phyloP scores from a whole-genome alignment of 2,888 invertebrate species.

The Scaptomyza polygonia region DNA sequence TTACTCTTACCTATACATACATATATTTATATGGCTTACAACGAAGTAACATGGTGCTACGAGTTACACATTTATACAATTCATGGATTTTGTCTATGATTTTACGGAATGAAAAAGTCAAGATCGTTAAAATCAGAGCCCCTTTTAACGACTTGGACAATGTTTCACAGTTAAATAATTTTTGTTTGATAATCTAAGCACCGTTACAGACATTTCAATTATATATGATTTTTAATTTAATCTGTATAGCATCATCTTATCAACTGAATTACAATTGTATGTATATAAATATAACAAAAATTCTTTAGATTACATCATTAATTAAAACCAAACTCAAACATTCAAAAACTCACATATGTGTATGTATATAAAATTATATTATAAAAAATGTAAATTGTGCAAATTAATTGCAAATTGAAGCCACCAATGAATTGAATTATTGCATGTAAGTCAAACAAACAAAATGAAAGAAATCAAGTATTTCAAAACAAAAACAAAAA shows the following conservation, averaged over 20 bases:
- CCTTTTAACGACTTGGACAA: constrained; percentile 81
- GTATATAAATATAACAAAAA: constrained; percentile 42
- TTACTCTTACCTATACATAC: constrained; percentile 16
- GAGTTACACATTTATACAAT: constrained; percentile 63
- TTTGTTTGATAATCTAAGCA: constrained; percentile 37
- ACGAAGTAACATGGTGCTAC: constrained; percentile 80
- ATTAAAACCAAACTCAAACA: constrained; percentile 3
- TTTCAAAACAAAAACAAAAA: too few relatives aligned
- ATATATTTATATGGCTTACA: constrained; percentile 63
- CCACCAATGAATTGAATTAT: constrained; percentile 81
- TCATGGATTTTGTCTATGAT: constrained; percentile 29
- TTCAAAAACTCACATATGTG: constrained; percentile 17
- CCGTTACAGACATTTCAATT: constrained; percentile 7
- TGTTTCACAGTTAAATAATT: constrained; percentile 14
- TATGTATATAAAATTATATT: constrained; percentile 27
- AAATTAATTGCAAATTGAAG: constrained; percentile 73
- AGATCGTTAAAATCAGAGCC: constrained; percentile 83
- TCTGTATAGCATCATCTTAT: constrained; percentile 9
- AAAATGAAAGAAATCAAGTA: constrained; percentile 46
- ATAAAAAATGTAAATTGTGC: constrained; percentile 69
- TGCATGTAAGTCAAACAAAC: constrained; percentile 71
- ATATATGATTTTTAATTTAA: constrained; percentile 32
- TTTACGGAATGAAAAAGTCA: constrained; percentile 55
- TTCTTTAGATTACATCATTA: constrained; percentile 25
- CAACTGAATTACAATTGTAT: constrained; percentile 53